These are phyloP conservation scores for honey bee (Apis mellifera) DNA, from an alignment of 1,140 invertebrate species.

Conservation along the genomic window Amel_HAv3.1 CM009935.2:9824501-9825000, in stretches of 20 bases:
- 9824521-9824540: slow-evolving; percentile 12
- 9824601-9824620: no score
- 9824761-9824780: background rate
- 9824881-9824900: no score
- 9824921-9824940: background rate
- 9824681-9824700: slow-evolving; percentile 8
- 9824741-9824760: background rate
- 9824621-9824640: background rate
- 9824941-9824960: no score
- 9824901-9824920: background rate
- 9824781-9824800: background rate
- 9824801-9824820: background rate
- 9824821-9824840: background rate
- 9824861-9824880: background rate
- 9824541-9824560: slow-evolving; percentile 32
- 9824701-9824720: slow-evolving; percentile 2
- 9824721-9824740: background rate
- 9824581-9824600: background rate
- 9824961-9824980: background rate
- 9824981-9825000: background rate
- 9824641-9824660: background rate
- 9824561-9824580: slow-evolving; percentile 13
- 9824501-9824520: slow-evolving; percentile 1
- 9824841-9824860: no score
- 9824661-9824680: slow-evolving; percentile 2